phyloP scores from a whole-genome alignment of 1,140 invertebrate species.

The Bombus superbus region DNA sequence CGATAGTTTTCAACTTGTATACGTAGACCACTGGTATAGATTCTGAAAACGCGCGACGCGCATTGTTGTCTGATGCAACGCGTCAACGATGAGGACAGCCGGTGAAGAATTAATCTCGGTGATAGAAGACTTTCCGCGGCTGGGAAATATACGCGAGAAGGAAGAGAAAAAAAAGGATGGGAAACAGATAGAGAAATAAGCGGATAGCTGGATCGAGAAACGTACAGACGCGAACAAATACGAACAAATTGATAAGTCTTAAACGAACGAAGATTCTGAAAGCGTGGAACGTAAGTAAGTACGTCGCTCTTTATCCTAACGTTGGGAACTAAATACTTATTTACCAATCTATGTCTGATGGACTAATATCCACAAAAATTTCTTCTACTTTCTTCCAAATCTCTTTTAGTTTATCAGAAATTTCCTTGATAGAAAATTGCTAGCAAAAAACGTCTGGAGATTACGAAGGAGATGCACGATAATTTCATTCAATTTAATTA shows the following conservation, averaged over 20 bases:
- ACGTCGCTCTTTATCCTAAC: not conserved
- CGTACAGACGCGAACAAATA: not conserved
- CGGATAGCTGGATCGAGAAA: not conserved
- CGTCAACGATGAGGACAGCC: constrained; percentile 43
- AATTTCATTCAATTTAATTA: no score
- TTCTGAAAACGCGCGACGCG: constrained; percentile 26
- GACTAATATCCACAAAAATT: no score
- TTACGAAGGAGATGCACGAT: no score
- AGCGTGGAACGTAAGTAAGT: not conserved
- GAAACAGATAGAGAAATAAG: not conserved
- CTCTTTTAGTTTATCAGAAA: no score
- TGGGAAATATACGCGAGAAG: constrained; percentile 21
- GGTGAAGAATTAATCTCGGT: constrained; percentile 46
- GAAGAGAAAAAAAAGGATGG: not conserved
- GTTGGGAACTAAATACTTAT: no score
- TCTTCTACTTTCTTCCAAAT: no score
- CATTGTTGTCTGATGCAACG: constrained; percentile 38
- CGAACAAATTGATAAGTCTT: constrained; percentile 11
- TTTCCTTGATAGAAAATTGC: no score
- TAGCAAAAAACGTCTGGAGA: no score
- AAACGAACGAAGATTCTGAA: not conserved
- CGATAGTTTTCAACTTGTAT: constrained; percentile 14
- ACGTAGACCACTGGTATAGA: not conserved
- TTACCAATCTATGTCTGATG: no score
- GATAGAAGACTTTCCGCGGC: constrained; percentile 36